These are phyloP conservation scores for Tolypeutes matacus DNA, from an alignment of 2,797 vertebrate species.

Conservation along the genomic window DNA sequence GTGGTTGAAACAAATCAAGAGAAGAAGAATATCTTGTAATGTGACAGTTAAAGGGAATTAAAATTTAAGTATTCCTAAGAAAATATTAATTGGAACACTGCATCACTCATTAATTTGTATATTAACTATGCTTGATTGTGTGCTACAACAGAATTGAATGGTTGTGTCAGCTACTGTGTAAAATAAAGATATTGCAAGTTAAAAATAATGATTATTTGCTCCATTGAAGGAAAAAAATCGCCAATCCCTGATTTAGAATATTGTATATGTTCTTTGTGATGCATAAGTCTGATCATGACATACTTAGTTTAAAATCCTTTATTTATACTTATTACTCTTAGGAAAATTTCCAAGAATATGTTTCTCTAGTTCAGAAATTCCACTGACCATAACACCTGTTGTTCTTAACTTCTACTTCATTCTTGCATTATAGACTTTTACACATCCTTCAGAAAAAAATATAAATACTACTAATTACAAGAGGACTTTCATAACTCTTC, in stretches of 20 bases:
- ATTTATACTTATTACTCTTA: neutral
- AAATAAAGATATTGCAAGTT: neutral
- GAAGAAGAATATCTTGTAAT: neutral
- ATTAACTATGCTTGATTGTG: neutral
- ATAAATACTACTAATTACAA: neutral
- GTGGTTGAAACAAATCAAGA: neutral
- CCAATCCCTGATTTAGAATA: neutral
- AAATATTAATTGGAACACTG: neutral
- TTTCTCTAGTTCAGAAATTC: neutral
- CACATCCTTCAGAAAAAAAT: neutral
- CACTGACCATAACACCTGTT: neutral
- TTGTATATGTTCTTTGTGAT: neutral
- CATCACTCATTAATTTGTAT: neutral
- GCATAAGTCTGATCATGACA: neutral
- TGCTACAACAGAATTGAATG: neutral
- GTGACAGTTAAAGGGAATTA: neutral
- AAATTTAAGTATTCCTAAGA: neutral
- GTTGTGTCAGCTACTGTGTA: neutral
- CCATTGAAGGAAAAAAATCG: neutral
- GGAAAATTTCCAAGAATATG: neutral
- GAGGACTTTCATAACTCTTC: neutral
- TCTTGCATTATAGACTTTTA: neutral
- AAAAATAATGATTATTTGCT: neutral
- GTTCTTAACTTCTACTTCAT: neutral
- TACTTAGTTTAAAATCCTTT: neutral